phyloP scores from a whole-genome alignment of 2,113 vertebrate species.

The Sinocyclocheilus rhinocerous region DNA sequence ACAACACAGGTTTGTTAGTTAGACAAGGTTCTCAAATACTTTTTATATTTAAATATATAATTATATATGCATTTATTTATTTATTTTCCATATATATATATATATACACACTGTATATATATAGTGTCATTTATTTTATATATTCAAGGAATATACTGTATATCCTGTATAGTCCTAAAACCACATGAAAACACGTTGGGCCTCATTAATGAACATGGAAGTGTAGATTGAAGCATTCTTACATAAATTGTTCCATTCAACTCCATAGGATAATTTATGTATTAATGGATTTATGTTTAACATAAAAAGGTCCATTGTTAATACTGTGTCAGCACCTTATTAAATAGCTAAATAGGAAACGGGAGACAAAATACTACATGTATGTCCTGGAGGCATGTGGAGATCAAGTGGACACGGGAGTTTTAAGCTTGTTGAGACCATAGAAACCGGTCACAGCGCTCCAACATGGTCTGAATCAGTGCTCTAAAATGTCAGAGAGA shows the following conservation, averaged over 20 bases:
- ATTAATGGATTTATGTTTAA: neutral
- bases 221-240: neutral
- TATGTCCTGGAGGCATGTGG: neutral
- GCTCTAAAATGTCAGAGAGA: constrained; percentile 76
- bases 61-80: constrained; percentile 11
- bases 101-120: too few relatives aligned
- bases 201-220: neutral
- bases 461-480: constrained; percentile 93
- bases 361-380: neutral
- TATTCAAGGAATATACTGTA: neutral
- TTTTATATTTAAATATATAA: constrained; percentile 38
- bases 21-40: neutral
- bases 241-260: neutral
- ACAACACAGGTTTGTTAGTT: neutral
- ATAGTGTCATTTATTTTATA: too few relatives aligned
- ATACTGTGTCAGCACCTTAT: neutral
- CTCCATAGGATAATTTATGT: neutral
- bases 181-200: neutral
- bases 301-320: neutral
- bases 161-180: neutral
- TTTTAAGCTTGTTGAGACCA: constrained; percentile 93
- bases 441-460: constrained; percentile 93
- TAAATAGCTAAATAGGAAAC: neutral
- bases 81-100: too few relatives aligned
- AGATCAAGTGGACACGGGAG: neutral